A percentile compares a stretch with the other conserved stretches of the same genome.
Evolutionary conservation across 1,140 invertebrate species (phyloP).

Genomic region (Pararge aegeria): DNA sequence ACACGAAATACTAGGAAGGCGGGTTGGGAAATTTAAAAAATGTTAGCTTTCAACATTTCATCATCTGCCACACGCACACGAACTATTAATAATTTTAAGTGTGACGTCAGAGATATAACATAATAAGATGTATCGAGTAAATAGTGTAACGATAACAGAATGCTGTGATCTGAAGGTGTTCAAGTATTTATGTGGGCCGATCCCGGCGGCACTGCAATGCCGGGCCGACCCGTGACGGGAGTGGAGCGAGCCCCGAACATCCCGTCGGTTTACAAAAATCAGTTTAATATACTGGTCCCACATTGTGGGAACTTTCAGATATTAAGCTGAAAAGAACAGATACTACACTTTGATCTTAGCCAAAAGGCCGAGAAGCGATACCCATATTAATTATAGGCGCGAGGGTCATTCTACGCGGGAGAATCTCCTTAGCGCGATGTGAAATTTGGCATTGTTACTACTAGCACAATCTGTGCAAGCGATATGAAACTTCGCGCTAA

Average conservation of each 20-base stretch:
- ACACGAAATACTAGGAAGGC: too few species aligned
- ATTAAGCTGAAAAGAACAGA: conserved; percentile 36
- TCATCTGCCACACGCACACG: too few species aligned
- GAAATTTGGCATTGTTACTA: not conserved
- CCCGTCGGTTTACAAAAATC: conserved; percentile 24
- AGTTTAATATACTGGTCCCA: conserved; percentile 38
- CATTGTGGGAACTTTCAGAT: conserved; percentile 42
- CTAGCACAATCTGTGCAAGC: not conserved
- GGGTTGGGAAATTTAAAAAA: too few species aligned
- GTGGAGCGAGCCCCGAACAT: conserved; percentile 27
- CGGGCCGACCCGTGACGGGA: conserved; percentile 23
- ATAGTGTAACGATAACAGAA: too few species aligned
- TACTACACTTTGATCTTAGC: conserved; percentile 23
- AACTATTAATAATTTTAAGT: too few species aligned
- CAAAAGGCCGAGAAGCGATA: conserved; percentile 24
- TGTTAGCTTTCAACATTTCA: too few species aligned
- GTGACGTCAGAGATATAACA: too few species aligned
- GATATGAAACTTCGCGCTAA: not conserved
- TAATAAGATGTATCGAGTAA: too few species aligned
- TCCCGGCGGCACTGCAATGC: conserved; percentile 29
- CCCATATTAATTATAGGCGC: not conserved
- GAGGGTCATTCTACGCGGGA: not conserved
- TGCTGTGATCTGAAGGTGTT: too few species aligned
- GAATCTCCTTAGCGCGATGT: not conserved
- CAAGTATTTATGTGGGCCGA: conserved; percentile 18